phyloP scores from a whole-genome alignment of 2,888 invertebrate species.

The Omphaloscelis lunosa region DNA sequence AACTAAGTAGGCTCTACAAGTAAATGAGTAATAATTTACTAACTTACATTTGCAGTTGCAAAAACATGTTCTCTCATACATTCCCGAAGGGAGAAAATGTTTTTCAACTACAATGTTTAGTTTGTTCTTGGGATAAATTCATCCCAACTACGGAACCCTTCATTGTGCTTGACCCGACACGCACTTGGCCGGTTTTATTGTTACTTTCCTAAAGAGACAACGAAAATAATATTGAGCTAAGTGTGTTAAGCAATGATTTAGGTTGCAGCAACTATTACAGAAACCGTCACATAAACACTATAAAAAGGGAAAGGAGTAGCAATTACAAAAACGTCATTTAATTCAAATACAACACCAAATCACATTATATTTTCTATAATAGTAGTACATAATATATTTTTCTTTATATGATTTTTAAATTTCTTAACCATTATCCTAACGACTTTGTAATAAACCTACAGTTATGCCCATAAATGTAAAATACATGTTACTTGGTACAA shows the following conservation, averaged over 20 bases:
- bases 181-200: not conserved
- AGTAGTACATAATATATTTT: conserved; percentile 86
- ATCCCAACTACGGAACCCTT: no score
- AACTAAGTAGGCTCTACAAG: no score
- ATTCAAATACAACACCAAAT: conserved; percentile 91
- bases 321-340: conserved; percentile 89
- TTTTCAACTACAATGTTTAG: no score
- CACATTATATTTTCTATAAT: conserved; percentile 91
- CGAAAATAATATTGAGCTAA: not conserved
- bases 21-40: no score
- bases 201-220: not conserved
- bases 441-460: conserved; percentile 77
- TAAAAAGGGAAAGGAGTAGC: conserved; percentile 85
- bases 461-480: conserved; percentile 66
- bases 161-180: no score
- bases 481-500: no score
- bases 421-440: conserved; percentile 80
- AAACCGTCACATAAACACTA: conserved; percentile 55
- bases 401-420: conserved; percentile 82
- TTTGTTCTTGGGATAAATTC: no score
- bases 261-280: not conserved
- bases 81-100: no score
- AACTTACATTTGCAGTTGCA: no score
- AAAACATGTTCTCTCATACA: no score
- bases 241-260: not conserved